Percentiles rank a stretch among this genome's conserved stretches.
Evolutionary conservation across 2,797 vertebrate species (phyloP).

Genomic region (Xenopus petersii): DNA sequence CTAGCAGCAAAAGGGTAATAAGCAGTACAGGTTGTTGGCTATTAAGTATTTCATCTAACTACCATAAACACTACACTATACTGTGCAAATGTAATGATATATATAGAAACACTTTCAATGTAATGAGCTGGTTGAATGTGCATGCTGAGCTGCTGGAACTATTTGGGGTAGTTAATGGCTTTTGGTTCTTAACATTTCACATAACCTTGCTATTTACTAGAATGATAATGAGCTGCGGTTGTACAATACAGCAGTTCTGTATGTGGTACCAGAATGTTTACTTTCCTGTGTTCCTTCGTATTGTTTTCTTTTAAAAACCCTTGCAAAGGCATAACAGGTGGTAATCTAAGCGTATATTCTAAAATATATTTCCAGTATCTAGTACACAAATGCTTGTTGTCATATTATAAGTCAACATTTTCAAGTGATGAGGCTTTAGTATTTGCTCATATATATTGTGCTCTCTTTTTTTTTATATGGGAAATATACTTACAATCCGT

Average conservation of each 20-base stretch:
- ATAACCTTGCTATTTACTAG: not conserved
- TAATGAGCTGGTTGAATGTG: too few relatives aligned
- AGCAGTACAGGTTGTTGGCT: too few relatives aligned
- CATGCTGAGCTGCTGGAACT: too few relatives aligned
- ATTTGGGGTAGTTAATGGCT: too few relatives aligned
- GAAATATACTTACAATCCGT: constrained; percentile 2
- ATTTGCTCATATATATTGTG: constrained; percentile 21
- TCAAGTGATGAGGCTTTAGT: constrained; percentile 1
- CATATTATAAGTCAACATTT: constrained; percentile 8
- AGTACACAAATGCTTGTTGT: constrained; percentile 4
- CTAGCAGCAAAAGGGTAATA: too few relatives aligned
- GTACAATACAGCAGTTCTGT: not conserved
- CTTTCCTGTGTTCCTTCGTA: not conserved
- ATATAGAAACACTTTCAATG: too few relatives aligned
- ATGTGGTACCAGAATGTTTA: not conserved
- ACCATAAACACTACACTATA: too few relatives aligned
- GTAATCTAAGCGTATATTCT: not conserved
- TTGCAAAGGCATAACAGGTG: not conserved
- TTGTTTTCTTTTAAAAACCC: not conserved
- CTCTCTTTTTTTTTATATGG: not conserved
- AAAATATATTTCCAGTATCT: not conserved
- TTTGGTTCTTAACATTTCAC: too few relatives aligned
- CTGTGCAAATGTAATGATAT: too few relatives aligned
- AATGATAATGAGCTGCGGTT: not conserved
- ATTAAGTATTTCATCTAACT: too few relatives aligned